Conservation (phyloP, 2,797 vertebrate species). For the Sparidentex hasta region DNA sequence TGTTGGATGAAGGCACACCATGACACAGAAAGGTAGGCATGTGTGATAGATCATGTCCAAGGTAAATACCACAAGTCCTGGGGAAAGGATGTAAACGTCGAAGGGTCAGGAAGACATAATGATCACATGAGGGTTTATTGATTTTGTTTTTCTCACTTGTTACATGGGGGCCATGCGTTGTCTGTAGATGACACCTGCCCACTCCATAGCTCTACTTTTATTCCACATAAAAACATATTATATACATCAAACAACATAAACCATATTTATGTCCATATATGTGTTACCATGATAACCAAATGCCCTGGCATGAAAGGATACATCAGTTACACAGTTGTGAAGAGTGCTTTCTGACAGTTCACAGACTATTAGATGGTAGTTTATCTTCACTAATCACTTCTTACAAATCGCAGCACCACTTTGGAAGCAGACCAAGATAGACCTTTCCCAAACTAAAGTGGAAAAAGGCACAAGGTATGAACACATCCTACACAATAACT, state of each 20-base stretch:
- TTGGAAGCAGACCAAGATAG: neutral
- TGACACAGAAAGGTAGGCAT: neutral
- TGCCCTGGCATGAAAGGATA: neutral
- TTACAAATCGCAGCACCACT: no score
- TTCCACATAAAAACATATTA: neutral
- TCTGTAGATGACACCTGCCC: neutral
- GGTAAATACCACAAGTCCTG: constrained; percentile 50
- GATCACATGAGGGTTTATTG: constrained; percentile 49
- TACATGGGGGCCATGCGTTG: constrained; percentile 21
- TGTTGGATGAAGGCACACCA: neutral
- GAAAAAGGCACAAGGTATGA: neutral
- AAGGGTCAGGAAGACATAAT: constrained; percentile 45
- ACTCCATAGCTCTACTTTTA: neutral
- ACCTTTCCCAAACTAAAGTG: neutral
- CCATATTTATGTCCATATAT: no score
- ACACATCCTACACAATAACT: neutral
- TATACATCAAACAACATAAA: neutral
- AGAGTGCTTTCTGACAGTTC: neutral
- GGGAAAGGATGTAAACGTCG: constrained; percentile 20
- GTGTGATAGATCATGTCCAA: constrained; percentile 49
- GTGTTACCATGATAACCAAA: neutral
- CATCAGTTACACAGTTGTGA: neutral
- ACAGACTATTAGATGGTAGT: neutral
- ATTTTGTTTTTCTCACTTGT: constrained; percentile 41
- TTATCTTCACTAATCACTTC: neutral